Percentiles rank a stretch among this genome's conserved stretches.
These are phyloP conservation scores for Cancer borealis DNA, from an alignment of 2,888 invertebrate genomes.

Conservation along the genomic window DNA sequence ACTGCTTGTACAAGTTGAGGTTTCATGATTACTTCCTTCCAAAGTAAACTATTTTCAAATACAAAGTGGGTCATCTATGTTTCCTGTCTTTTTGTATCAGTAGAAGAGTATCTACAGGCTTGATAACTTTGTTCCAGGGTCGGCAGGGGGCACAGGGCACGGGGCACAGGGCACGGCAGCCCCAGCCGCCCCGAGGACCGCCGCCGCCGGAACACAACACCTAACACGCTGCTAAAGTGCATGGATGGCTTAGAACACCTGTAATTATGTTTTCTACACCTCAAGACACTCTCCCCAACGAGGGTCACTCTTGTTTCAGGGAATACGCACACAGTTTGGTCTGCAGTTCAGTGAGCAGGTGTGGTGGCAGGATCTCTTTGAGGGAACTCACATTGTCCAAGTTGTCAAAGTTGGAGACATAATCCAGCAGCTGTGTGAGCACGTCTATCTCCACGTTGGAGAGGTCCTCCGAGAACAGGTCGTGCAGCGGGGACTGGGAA, in stretches of 20 bases:
- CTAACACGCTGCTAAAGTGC: neutral
- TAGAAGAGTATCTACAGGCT: neutral
- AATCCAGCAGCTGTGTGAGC: constrained; percentile 68
- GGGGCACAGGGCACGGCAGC: neutral
- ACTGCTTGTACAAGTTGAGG: neutral
- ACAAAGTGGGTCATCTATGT: neutral
- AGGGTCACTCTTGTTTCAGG: constrained; percentile 61
- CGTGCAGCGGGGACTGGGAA: constrained; percentile 66
- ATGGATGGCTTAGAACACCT: constrained; percentile 38
- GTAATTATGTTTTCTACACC: neutral
- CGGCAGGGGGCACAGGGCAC: neutral
- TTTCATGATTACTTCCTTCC: neutral
- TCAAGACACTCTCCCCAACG: neutral
- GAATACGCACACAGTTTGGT: constrained; percentile 70
- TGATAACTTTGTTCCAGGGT: neutral
- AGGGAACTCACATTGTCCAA: constrained; percentile 67
- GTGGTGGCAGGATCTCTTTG: constrained; percentile 63
- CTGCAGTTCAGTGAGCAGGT: constrained; percentile 65
- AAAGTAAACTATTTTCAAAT: neutral
- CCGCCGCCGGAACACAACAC: neutral
- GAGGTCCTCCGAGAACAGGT: constrained; percentile 68
- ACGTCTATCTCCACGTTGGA: constrained; percentile 71
- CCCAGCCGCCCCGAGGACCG: neutral
- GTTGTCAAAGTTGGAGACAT: constrained; percentile 66
- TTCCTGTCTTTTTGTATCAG: neutral